These are phyloP conservation scores for Elephas maximus DNA, from an alignment of 2,113 vertebrate species.

Conservation along the genomic window DNA sequence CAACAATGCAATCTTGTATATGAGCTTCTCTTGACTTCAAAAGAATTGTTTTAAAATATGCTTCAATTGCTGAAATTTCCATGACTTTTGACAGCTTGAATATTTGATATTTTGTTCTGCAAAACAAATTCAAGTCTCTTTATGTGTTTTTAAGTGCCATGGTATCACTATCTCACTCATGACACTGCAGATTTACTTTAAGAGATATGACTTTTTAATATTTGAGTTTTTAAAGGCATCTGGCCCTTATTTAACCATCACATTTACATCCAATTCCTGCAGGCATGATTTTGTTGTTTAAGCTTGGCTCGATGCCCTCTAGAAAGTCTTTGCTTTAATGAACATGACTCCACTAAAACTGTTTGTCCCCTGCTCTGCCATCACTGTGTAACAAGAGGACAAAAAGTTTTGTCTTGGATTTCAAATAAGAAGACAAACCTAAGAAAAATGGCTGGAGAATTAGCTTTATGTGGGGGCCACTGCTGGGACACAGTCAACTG, in stretches of 20 bases:
- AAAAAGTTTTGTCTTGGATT: slow-evolving; percentile 71
- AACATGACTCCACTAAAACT: slow-evolving; percentile 68
- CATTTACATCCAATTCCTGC: slow-evolving; percentile 86
- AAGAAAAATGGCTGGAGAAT: slow-evolving; percentile 62
- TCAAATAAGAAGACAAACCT: slow-evolving; percentile 79
- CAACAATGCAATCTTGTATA: slow-evolving; percentile 76
- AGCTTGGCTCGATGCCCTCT: slow-evolving; percentile 84
- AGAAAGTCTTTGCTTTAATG: slow-evolving; percentile 85
- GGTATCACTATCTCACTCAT: slow-evolving; percentile 69
- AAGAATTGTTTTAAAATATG: slow-evolving; percentile 82
- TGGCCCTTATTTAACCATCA: slow-evolving; percentile 90
- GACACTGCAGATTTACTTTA: slow-evolving; percentile 75
- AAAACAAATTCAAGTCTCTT: slow-evolving; percentile 76
- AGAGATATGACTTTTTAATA: slow-evolving; percentile 84
- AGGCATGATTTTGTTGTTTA: slow-evolving; percentile 84
- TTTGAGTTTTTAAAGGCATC: slow-evolving; percentile 83
- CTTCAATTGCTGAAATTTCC: slow-evolving; percentile 82
- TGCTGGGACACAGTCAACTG: slow-evolving; percentile 80
- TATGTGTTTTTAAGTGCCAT: neutral
- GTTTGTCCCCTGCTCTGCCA: neutral
- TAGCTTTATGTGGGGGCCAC: slow-evolving; percentile 65
- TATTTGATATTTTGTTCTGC: slow-evolving; percentile 84
- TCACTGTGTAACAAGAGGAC: slow-evolving; percentile 62
- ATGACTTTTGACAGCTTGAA: slow-evolving; percentile 81
- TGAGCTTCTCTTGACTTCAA: slow-evolving; percentile 76